phyloP scores from a whole-genome alignment of 2,797 vertebrate species.

The Sphaeramia orbicularis region DNA sequence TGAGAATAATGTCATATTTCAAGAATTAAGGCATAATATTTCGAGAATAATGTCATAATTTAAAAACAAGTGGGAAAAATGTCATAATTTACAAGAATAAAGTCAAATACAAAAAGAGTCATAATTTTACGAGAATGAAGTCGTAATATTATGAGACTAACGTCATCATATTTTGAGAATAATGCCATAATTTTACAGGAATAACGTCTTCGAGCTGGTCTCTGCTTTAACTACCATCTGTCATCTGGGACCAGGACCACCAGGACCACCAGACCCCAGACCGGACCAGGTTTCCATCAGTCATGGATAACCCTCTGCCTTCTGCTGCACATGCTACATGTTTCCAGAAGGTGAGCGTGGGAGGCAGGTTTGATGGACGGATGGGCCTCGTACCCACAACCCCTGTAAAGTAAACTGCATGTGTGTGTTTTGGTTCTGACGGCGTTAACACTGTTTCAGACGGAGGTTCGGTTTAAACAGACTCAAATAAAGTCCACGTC shows the following conservation, averaged over 20 bases:
- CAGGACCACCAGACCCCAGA: slow-evolving; percentile 1
- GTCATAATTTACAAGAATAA: too few species aligned
- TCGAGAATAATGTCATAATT: too few species aligned
- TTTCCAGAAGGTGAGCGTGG: slow-evolving; percentile 39
- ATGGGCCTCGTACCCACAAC: slow-evolving; percentile 21
- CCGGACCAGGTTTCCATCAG: slow-evolving; percentile 58
- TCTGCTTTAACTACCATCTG: slow-evolving; percentile 74
- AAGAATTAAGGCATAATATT: too few species aligned
- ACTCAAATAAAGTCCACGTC: slow-evolving; percentile 42
- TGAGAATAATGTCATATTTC: too few species aligned
- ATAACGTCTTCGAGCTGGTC: slow-evolving; percentile 72
- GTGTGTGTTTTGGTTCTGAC: slow-evolving; percentile 19
- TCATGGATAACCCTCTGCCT: slow-evolving; percentile 49
- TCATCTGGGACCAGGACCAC: slow-evolving; percentile 56
- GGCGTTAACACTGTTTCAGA: slow-evolving; percentile 30
- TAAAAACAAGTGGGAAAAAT: too few species aligned
- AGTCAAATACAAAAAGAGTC: too few species aligned
- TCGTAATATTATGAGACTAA: too few species aligned
- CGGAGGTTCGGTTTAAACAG: slow-evolving; percentile 22
- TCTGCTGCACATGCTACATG: slow-evolving; percentile 23
- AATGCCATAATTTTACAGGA: too few species aligned
- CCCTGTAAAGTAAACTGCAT: slow-evolving; percentile 49
- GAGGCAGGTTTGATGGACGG: slow-evolving; percentile 65
- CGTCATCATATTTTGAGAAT: too few species aligned
- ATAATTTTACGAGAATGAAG: too few species aligned